phyloP scores from a whole-genome alignment of 2,888 invertebrate species.

The Ashinkailepas kermadecensis region DNA sequence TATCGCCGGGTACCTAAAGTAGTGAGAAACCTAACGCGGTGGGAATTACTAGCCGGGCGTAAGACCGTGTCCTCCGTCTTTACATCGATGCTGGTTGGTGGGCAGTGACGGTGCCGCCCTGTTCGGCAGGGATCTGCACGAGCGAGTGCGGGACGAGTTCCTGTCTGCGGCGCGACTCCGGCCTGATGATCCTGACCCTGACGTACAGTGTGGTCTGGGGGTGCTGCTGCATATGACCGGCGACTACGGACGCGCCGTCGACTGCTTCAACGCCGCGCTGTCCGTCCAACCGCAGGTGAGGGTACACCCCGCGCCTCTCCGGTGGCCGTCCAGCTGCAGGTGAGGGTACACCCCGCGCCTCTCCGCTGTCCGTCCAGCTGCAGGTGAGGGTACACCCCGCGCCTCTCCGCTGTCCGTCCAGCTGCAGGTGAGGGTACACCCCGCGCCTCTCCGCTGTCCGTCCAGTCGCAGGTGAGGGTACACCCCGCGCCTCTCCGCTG shows the following conservation, averaged over 20 bases:
- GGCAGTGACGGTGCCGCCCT: background rate
- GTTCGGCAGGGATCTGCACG: constrained; percentile 33
- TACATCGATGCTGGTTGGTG: too few species aligned
- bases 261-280: constrained; percentile 87
- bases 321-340: background rate
- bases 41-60: too few species aligned
- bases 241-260: constrained; percentile 92
- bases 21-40: too few species aligned
- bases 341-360: too few species aligned
- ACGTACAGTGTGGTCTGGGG: constrained; percentile 88
- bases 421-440: too few species aligned
- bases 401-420: too few species aligned
- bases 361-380: too few species aligned
- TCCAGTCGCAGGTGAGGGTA: background rate
- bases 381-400: too few species aligned
- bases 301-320: constrained; percentile 27
- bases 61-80: too few species aligned
- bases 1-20: too few species aligned
- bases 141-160: constrained; percentile 36
- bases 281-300: constrained; percentile 66
- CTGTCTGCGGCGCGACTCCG: constrained; percentile 62
- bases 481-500: background rate
- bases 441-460: background rate
- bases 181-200: constrained; percentile 61
- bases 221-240: constrained; percentile 90